These are phyloP conservation scores for Archips crataeganus DNA, from an alignment of 2,888 invertebrate genomes.

Conservation along the genomic window DNA sequence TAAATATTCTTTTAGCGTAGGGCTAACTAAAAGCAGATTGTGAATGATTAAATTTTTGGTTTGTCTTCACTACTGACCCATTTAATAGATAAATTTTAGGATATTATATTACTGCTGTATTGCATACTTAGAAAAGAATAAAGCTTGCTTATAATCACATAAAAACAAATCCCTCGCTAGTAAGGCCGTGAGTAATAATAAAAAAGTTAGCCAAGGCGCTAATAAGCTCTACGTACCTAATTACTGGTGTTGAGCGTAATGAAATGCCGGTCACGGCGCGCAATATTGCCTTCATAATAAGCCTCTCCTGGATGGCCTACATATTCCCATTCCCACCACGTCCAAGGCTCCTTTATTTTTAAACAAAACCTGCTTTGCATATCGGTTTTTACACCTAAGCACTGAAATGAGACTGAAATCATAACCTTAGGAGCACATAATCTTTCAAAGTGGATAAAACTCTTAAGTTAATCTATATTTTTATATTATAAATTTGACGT, in stretches of 20 bases:
- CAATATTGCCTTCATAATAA: conserved; percentile 78
- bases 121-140: no score
- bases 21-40: no score
- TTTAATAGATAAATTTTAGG: no score
- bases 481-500: no score
- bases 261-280: conserved; percentile 69
- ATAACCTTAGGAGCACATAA: background rate
- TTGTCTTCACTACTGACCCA: no score
- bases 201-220: conserved; percentile 13
- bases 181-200: background rate
- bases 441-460: background rate
- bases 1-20: no score
- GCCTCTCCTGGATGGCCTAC: conserved; percentile 54
- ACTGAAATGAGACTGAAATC: background rate
- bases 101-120: no score
- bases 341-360: conserved; percentile 71
- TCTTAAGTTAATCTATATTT: no score
- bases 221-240: conserved; percentile 26
- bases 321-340: conserved; percentile 46
- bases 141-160: no score
- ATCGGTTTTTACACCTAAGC: conserved; percentile 53
- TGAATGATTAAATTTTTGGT: no score
- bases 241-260: conserved; percentile 57
- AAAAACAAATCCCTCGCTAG: background rate
- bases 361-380: conserved; percentile 65